Conservation (phyloP, 1,140 invertebrate species). For the Ericerus pela region DNA sequence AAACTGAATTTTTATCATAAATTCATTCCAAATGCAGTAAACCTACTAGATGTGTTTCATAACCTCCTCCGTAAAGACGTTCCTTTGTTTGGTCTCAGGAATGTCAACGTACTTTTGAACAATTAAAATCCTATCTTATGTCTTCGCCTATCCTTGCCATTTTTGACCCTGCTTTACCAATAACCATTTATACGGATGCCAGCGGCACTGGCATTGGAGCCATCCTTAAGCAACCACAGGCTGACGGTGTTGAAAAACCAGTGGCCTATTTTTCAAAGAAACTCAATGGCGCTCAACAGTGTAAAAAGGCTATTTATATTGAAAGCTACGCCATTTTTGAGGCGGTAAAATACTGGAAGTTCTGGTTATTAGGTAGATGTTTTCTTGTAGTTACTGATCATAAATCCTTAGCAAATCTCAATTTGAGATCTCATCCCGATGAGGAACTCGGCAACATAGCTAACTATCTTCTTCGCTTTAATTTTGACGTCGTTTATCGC, state of each 20-base stretch:
- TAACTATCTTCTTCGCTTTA: constrained; percentile 30
- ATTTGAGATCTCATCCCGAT: constrained; percentile 29
- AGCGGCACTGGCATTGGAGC: constrained; percentile 27
- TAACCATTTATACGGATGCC: constrained; percentile 29
- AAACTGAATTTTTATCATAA: constrained; percentile 14
- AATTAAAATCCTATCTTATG: constrained; percentile 28
- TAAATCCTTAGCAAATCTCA: constrained; percentile 31
- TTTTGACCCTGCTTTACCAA: constrained; percentile 26
- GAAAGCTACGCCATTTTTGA: constrained; percentile 32
- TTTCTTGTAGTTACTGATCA: constrained; percentile 31
- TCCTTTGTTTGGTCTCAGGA: constrained; percentile 26
- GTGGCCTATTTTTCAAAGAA: constrained; percentile 26
- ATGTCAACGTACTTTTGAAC: constrained; percentile 28
- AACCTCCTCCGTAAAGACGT: constrained; percentile 27
- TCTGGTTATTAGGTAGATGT: constrained; percentile 28
- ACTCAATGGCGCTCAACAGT: constrained; percentile 26
- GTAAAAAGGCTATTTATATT: constrained; percentile 27
- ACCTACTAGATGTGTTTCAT: constrained; percentile 25
- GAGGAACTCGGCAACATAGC: constrained; percentile 29
- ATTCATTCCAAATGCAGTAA: constrained; percentile 26
- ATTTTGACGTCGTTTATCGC: constrained; percentile 22
- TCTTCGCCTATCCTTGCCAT: constrained; percentile 28
- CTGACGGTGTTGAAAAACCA: constrained; percentile 23
- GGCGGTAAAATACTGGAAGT: constrained; percentile 30
- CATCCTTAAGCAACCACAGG: constrained; percentile 27